phyloP scores from a whole-genome alignment of 1,140 invertebrate species.

The Diabrotica virgifera region DNA sequence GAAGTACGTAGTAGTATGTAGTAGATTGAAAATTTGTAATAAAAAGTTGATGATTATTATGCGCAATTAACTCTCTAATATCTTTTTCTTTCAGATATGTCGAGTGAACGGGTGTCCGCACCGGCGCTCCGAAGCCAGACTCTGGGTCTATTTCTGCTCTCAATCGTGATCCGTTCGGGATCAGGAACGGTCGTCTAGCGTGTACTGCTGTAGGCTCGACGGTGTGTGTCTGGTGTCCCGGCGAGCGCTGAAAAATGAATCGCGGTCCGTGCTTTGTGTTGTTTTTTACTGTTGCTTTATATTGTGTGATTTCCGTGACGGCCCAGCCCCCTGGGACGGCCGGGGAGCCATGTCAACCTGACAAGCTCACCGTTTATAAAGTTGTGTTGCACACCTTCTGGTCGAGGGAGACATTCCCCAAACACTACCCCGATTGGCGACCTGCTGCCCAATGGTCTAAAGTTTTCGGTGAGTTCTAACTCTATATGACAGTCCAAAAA shows the following conservation, averaged over 20 bases:
- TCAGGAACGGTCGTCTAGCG: slow-evolving; percentile 2
- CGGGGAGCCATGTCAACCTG: slow-evolving; percentile 50
- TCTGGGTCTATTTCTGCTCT: slow-evolving; percentile 18
- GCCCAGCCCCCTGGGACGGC: slow-evolving; percentile 17
- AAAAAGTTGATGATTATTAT: too few relatives aligned
- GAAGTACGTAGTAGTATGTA: too few relatives aligned
- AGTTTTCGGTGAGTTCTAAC: slow-evolving; percentile 71
- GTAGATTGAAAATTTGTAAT: too few relatives aligned
- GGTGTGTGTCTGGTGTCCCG: slow-evolving; percentile 2
- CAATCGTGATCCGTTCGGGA: slow-evolving; percentile 14
- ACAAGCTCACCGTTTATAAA: slow-evolving; percentile 78
- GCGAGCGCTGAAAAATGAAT: slow-evolving; percentile 7
- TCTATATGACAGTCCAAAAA: too few relatives aligned
- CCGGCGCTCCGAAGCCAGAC: slow-evolving; percentile 10
- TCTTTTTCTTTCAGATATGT: neutral
- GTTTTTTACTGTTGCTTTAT: slow-evolving; percentile 19
- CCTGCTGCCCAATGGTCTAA: slow-evolving; percentile 89
- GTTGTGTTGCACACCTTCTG: slow-evolving; percentile 85
- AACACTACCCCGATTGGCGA: slow-evolving; percentile 88
- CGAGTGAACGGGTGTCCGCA: neutral
- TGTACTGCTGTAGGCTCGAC: neutral
- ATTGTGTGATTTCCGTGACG: slow-evolving; percentile 27
- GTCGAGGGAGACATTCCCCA: slow-evolving; percentile 84
- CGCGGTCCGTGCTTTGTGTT: slow-evolving; percentile 29
- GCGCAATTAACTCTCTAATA: too few relatives aligned